A percentile compares a stretch with the other conserved stretches of the same genome.
Conservation (phyloP, 2,113 vertebrate species). For the Mesembrinibis cayennensis region DNA sequence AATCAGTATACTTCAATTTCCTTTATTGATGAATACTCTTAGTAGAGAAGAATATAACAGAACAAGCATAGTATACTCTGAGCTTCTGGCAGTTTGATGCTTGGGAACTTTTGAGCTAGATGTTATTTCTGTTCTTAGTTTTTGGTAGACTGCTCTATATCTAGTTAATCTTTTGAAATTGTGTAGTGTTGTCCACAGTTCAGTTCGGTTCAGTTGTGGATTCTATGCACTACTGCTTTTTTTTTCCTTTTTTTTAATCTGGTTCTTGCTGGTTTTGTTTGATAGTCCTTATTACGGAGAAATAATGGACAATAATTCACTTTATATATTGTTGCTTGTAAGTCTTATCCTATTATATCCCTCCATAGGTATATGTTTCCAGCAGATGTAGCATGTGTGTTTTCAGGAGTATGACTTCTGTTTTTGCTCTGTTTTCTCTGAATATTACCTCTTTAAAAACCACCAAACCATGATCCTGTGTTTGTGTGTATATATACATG, state of each 20-base stretch:
- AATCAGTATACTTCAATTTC: neutral
- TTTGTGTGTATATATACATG: neutral
- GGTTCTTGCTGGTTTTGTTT: neutral
- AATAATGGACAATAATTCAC: neutral
- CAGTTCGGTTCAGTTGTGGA: neutral
- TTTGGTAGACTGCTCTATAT: neutral
- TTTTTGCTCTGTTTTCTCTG: neutral
- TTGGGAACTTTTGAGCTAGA: neutral
- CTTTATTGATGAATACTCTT: neutral
- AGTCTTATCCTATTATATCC: neutral
- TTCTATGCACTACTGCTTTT: neutral
- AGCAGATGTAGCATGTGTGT: neutral
- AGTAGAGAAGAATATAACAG: neutral
- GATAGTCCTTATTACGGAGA: neutral
- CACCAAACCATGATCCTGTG: neutral
- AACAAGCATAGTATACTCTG: neutral
- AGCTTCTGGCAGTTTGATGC: neutral
- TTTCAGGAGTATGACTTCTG: neutral
- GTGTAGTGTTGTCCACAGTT: neutral
- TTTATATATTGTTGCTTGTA: neutral
- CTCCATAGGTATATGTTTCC: neutral
- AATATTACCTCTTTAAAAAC: neutral
- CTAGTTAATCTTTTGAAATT: neutral
- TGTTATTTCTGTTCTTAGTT: neutral
- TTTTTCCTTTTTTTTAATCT: neutral